Conservation (phyloP, 2,113 vertebrate genomes). For the Paracanthobrama guichenoti region DNA sequence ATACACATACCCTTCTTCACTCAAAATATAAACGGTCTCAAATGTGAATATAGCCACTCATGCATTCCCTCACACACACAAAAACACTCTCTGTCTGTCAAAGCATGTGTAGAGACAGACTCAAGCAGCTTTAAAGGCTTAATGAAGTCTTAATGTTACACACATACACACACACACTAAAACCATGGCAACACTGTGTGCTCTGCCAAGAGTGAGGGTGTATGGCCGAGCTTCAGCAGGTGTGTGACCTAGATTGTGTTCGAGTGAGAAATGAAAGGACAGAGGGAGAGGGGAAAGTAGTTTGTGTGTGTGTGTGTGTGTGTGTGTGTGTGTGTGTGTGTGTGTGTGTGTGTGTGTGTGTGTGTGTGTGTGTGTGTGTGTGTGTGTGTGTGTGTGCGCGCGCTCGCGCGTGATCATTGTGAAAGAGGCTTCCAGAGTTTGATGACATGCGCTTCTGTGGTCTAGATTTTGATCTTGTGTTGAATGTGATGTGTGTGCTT, state of each 20-base stretch:
- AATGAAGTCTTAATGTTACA: conserved; percentile 55
- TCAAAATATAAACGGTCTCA: conserved; percentile 36
- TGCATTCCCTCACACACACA: conserved; percentile 45
- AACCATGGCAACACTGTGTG: conserved; percentile 58
- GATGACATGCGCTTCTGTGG: conserved; percentile 39
- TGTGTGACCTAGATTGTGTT: conserved; percentile 61
- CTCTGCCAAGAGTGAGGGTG: conserved; percentile 58
- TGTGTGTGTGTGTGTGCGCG: neutral
- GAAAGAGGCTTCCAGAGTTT: conserved; percentile 30
- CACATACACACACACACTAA: conserved; percentile 50
- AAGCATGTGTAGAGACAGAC: conserved; percentile 46
- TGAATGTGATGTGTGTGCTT: neutral
- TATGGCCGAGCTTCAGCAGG: conserved; percentile 58
- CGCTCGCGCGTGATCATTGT: neutral
- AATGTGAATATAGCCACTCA: conserved; percentile 11
- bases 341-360: conserved; percentile 11
- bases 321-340: conserved; percentile 7
- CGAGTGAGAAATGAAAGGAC: conserved; percentile 38
- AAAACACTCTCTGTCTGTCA: conserved; percentile 37
- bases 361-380: conserved; percentile 29
- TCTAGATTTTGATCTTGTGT: conserved; percentile 21
- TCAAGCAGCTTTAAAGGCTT: conserved; percentile 55
- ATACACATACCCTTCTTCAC: neutral
- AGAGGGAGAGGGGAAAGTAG: neutral
- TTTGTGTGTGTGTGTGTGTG: conserved; percentile 23